Base-by-base conservation (phyloP, 2,888 invertebrate genomes). In the Hypolimnas misippus region DNA sequence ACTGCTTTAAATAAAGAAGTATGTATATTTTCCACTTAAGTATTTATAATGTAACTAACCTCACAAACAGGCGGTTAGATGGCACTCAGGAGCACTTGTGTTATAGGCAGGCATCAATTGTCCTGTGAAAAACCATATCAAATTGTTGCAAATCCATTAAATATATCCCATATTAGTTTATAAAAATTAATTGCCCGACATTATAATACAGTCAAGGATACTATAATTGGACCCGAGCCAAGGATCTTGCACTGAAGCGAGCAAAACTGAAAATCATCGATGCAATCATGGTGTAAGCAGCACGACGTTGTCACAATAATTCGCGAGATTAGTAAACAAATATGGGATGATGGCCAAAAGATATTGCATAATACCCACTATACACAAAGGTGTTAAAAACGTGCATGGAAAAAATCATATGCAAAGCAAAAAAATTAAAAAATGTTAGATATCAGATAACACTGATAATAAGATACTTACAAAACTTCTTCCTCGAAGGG, bases 11-110 rank as follows among this genome's bases (percentile, higher is more conserved):
- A 29, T 49, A 40, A 49, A 60, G 42, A 53, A 29, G 12, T 60
- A 46, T 57, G 19, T 29, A 46, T 50, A 16, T 52, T 19, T 16
- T 6, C 17, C n/a, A 57, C 38, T 29, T 7, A 40, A 57, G 38
- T 35, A 57, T 44, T 17, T 7, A 71, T 66, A 63, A 54, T 65
- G 59, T 70, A 73, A 91, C 92, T 90, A 87, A 92, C 92, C 92
- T 92, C 87, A 86, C 86, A 91, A 87, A 80, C 90, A 90, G 89
- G 89, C 90, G 69, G 86, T 92, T 91, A 92, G 76, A 78, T 81
- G 83, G 84, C 87, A 90, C 88, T 86, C 88, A 68, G 87, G 86
- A 83, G 80, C 87, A 88, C 87, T 84, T 81, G 79, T 79, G 85
- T 86, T 85, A 86, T 82, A 82, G 84, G 81, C 86, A 85, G 83